Base-by-base conservation (phyloP, 2,113 vertebrate genomes). In the Alligator sinensis region DNA sequence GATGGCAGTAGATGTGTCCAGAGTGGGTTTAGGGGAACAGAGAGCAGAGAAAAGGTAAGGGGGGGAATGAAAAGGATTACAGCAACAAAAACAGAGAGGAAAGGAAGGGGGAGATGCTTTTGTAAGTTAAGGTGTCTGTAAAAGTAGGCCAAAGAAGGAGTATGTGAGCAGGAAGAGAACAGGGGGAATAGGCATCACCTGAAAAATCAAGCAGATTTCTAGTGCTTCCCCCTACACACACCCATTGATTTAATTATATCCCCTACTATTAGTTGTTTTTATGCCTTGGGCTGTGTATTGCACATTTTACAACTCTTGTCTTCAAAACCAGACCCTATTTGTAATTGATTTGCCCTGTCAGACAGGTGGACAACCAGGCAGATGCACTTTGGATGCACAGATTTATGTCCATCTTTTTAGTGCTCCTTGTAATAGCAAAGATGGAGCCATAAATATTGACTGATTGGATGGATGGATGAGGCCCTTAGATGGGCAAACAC, bases 51-150 rank as follows among this genome's bases (percentile, higher is more conserved):
- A 4, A 7, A 21, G 63, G 63, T 22, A 59, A 6, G 15, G 63
- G 47, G n/a, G 24, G 34, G 34, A 5, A 24, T 3, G 62, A 77
- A 61, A 25, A 1, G 34, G 58, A 64, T 60, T 34, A 34, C 5
- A 2, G 76, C 30, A 47, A 88, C 21, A 47, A 82, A 27, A 9
- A 12, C 11, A 5, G n/a, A 0, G 2, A 58, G 6, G 34, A 47
- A 80, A 30, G 7, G 1, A 17, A 25, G 47, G 34, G 21, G 5
- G 15, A 2, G 38, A 60, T 27, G 55, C 10, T 18, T 55, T 75
- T 61, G 66, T 27, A 0, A 8, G 18, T 28, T 2, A 77, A 79
- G 57, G 63, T 28, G 5, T 27, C 13, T 24, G 8, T 10, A 24
- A 85, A 77, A 0, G 2, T 2, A 64, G 11, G 15, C 1, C 30